phyloP scores from a whole-genome alignment of 1,140 invertebrate species.

The Aphis gossypii region DNA sequence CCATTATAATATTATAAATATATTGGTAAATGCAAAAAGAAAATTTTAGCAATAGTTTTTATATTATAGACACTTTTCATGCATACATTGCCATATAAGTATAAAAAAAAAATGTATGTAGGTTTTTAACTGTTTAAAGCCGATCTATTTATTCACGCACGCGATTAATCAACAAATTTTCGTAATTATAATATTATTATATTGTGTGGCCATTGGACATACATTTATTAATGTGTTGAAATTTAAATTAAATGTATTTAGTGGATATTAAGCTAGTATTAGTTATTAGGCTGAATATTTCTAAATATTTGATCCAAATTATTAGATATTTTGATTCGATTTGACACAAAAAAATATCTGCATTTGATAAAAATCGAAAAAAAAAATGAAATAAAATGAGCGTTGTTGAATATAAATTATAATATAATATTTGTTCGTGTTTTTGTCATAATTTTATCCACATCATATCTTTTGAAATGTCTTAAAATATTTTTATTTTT shows the following conservation, averaged over 20 bases:
- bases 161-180: not conserved
- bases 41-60: not conserved
- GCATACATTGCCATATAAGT: not conserved
- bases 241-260: not conserved
- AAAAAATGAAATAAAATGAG: fast-evolving
- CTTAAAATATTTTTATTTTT: not conserved
- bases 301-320: not conserved
- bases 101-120: not conserved
- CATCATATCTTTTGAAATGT: not conserved
- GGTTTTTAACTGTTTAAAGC: not conserved
- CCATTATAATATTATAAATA: not conserved
- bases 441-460: not conserved
- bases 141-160: not conserved
- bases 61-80: not conserved
- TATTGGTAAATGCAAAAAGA: not conserved
- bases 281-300: not conserved
- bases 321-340: not conserved
- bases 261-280: not conserved
- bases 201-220: not conserved
- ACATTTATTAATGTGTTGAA: not conserved
- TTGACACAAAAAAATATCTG: not conserved
- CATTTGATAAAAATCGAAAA: not conserved
- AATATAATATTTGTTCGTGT: not conserved
- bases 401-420: not conserved
- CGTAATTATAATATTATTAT: not conserved